These are phyloP conservation scores for Leptatherina wallacei DNA, from an alignment of 2,797 vertebrate genomes.

Conservation along the genomic window DNA sequence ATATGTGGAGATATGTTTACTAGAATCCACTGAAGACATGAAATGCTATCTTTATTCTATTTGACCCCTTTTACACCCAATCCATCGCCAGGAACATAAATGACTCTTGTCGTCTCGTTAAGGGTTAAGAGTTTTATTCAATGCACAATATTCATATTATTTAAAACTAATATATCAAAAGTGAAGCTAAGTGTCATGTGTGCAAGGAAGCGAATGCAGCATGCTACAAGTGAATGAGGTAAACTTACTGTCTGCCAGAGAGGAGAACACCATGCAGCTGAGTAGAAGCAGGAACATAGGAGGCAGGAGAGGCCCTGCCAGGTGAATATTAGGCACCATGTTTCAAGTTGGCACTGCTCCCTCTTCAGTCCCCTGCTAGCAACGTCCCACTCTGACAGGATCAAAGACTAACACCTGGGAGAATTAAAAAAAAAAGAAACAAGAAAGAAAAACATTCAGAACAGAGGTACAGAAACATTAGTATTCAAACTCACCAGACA, in stretches of 20 bases:
- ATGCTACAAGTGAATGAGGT: slow-evolving; percentile 18
- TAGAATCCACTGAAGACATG: slow-evolving; percentile 30
- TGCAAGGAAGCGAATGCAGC: slow-evolving; percentile 9
- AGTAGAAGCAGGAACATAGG: slow-evolving; percentile 84
- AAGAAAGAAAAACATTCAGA: slow-evolving; percentile 59
- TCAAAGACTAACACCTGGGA: slow-evolving; percentile 86
- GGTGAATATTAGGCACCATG: slow-evolving; percentile 90
- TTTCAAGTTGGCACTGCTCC: slow-evolving; percentile 87
- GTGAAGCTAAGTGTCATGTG: slow-evolving; percentile 7
- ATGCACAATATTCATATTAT: background rate
- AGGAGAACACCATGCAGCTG: slow-evolving; percentile 84
- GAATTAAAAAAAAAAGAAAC: slow-evolving; percentile 43
- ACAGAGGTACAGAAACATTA: slow-evolving; percentile 60
- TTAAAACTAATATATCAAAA: slow-evolving; percentile 5
- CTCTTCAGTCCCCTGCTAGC: slow-evolving; percentile 83
- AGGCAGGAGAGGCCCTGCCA: slow-evolving; percentile 78
- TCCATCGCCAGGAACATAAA: too few relatives aligned
- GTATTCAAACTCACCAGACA: slow-evolving; percentile 61
- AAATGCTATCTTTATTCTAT: slow-evolving; percentile 34
- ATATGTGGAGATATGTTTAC: slow-evolving; percentile 6
- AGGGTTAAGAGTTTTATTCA: too few relatives aligned
- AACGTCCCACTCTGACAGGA: slow-evolving; percentile 81
- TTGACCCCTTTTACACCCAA: background rate
- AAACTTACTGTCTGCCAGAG: slow-evolving; percentile 90
- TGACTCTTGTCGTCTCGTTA: too few relatives aligned